Evolutionary conservation across 1,140 invertebrate species (phyloP), one percentile per base, ranked within the genome.

Genomic region (Latrodectus geometricus): DNA sequence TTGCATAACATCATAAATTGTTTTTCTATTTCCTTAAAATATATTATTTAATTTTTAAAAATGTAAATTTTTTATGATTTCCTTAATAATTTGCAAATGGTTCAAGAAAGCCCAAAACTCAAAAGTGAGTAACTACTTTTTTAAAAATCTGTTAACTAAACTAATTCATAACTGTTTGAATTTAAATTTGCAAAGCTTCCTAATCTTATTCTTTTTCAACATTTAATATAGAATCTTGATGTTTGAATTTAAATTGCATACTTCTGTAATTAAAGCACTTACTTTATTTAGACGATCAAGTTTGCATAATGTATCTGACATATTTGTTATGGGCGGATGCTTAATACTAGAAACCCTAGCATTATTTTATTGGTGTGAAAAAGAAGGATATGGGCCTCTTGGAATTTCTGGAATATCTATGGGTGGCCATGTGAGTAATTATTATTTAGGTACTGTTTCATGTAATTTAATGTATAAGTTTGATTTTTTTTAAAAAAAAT

Each of bases 321-420:
- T 99, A 90, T 99, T 99, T 94, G 96, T 99, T 74, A 99, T 99
- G 98, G 98, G 98, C 80, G 98, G 96, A 49, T 97, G 97, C 91
- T 92, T 99, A 72, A 97, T 99, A 66, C 92, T 99, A 87, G 98
- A 99, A 92, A 96, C 96, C 11, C 92, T 98, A 80, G 97, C 96
- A 35, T 92, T 99, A 75, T 93, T 99, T 70, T 95, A 97, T 91
- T 99, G 97, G 97, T 97, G 96, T 90, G 95, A 97, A 91, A 92
- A 94, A 76, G 93, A 96, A 90, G 93, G 93, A 7, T 96, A 95
- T 90, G 96, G 96, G 14, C 98, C 98, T 0, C 92, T 99, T 8
- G 97, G 97, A 73, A 93, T 99, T 11, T 97, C 97, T 23, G 98
- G 98, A n/a, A 94, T 99, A 74, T 99, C 98, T n/a, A 99, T 99